Conservation (phyloP, 2,888 invertebrate genomes). For the Lasioglossum calceatum region DNA sequence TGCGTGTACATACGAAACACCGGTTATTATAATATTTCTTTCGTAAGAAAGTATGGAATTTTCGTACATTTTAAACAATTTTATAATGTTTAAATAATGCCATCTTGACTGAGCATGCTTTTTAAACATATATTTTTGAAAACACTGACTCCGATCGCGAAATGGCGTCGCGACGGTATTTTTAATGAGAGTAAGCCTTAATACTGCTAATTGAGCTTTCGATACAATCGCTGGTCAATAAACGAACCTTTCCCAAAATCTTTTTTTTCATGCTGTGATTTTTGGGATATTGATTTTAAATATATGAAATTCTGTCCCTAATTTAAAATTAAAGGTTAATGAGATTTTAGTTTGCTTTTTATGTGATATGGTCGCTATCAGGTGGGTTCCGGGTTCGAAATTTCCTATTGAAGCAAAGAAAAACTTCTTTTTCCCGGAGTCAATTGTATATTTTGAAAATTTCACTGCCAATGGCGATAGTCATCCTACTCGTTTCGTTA, state of each 20-base stretch:
- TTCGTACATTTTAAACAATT: slow-evolving; percentile 18
- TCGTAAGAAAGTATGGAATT: slow-evolving; percentile 4
- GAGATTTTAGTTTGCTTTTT: not conserved
- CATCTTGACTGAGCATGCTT: slow-evolving; percentile 37
- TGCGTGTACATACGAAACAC: slow-evolving; percentile 4
- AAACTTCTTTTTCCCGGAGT: not conserved
- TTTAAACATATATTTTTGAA: slow-evolving; percentile 31
- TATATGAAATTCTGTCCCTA: not conserved
- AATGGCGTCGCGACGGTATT: slow-evolving; percentile 8
- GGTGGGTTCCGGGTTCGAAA: not conserved
- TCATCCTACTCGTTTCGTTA: slow-evolving; percentile 25
- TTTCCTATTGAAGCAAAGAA: not conserved
- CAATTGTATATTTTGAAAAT: slow-evolving; percentile 48
- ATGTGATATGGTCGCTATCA: not conserved
- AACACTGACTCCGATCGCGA: not conserved
- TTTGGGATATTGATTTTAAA: slow-evolving; percentile 32
- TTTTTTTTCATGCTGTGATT: slow-evolving; percentile 15
- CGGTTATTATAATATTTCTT: slow-evolving; percentile 21
- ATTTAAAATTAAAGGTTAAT: no score
- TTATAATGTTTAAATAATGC: slow-evolving; percentile 19
- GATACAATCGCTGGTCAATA: slow-evolving; percentile 34
- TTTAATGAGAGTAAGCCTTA: slow-evolving; percentile 25
- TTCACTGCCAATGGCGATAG: slow-evolving; percentile 64
- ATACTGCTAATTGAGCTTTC: slow-evolving; percentile 37
- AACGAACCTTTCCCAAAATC: slow-evolving; percentile 22